Conservation (phyloP, 1,140 invertebrate genomes). For the Colletes gigas region DNA sequence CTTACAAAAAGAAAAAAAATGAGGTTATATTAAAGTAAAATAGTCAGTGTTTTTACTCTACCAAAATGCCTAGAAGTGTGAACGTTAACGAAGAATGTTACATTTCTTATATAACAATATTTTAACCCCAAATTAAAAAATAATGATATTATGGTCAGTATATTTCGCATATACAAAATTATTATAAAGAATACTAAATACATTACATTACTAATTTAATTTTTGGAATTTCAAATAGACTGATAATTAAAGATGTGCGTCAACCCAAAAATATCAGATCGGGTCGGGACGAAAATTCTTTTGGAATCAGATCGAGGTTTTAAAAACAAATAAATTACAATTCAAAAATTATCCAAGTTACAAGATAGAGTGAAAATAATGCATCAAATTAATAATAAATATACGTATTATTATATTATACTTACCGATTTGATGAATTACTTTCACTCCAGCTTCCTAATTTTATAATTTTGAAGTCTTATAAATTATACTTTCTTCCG, state of each 20-base stretch:
- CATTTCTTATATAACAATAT: constrained; percentile 10
- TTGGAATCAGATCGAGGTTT: no score
- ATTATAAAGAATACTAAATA: constrained; percentile 16
- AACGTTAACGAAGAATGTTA: constrained; percentile 6
- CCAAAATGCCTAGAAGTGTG: neutral
- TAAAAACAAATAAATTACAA: no score
- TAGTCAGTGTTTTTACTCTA: neutral
- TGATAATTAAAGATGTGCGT: neutral
- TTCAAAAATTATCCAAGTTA: no score
- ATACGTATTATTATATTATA: no score
- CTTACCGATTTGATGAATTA: no score
- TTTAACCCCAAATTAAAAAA: constrained; percentile 11
- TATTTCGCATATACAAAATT: constrained; percentile 11
- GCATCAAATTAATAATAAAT: no score
- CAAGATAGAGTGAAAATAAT: no score
- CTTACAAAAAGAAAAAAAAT: neutral
- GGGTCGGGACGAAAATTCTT: no score
- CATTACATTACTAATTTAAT: constrained; percentile 18
- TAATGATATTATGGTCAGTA: neutral
- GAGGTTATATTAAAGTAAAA: constrained; percentile 8
- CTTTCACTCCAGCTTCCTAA: no score
- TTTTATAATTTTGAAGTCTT: no score
- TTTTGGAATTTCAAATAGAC: neutral
- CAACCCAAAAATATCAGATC: no score
- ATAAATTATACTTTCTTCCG: no score